Base-by-base conservation (phyloP, 1,140 invertebrate genomes). In the Platorchestia sp. region DNA sequence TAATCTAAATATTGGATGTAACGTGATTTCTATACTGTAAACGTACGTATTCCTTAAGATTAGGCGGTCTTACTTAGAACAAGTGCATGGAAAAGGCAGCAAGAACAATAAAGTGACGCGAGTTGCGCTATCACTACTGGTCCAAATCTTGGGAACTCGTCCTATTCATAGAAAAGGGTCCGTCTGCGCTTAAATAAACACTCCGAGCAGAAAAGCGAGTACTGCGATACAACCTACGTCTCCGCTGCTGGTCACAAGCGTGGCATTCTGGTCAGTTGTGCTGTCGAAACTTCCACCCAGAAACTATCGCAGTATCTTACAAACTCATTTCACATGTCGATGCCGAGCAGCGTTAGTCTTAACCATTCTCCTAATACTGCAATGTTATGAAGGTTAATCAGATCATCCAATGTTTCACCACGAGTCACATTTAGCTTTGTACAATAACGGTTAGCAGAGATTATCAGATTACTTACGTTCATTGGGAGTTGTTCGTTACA, bases 11-110 rank as follows among this genome's bases (percentile, higher is more conserved):
- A 90, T 90, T 14, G 19, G 42, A 90, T 90, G 22, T 44, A 40
- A 47, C 45, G 45, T 44, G 45, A 47, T 93, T 93, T 44, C 36
- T 89, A 89, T 14, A 45, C 91, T 44, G 45, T 45, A 45, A 47
- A 42, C 91, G 45, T 45, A 93, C 45, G 43, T 47, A 44, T 14
- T 40, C 45, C 91, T 93, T 93, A 93, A 93, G 7, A 0, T 93
- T 45, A 93, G 0, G 36, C 40, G 27, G 47, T 93, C 43, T 93
- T 93, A 93, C 14, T 45, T 3, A 93, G 91, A 93, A 93, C 91
- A 93, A 93, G 91, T 93, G 91, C 91, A 47, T 44, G 45, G 1
- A 45, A 93, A 93, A 93, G 91, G 91, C 91, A 93, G 40, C 91
- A 47, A 93, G 91, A 93, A 47, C 91, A 47, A 45, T 44, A 47